Conservation (phyloP, 2,113 vertebrate species). For the Crotalus horridus region DNA sequence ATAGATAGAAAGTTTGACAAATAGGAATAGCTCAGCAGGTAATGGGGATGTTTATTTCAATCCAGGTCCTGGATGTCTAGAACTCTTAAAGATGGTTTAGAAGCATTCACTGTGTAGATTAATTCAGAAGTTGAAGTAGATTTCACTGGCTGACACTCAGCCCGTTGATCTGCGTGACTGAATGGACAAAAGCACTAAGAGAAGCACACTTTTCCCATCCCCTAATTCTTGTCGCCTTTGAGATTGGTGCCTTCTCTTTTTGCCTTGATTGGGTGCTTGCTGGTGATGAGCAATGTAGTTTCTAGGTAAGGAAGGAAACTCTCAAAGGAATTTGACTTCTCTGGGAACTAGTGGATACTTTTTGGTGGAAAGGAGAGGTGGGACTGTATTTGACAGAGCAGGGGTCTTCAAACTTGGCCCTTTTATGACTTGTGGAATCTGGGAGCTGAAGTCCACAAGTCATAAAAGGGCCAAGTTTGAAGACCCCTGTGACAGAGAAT, state of each 20-base stretch:
- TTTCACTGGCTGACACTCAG: conserved; percentile 17
- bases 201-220: conserved; percentile 12
- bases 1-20: conserved; percentile 11
- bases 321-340: background rate
- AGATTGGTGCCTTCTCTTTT: conserved; percentile 7
- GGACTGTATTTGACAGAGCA: background rate
- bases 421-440: too few relatives aligned
- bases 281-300: conserved; percentile 3
- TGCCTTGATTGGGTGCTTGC: conserved; percentile 12
- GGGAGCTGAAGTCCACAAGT: too few relatives aligned
- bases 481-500: background rate
- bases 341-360: background rate
- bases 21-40: background rate
- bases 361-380: background rate
- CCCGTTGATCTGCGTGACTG: conserved; percentile 10
- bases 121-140: conserved; percentile 16
- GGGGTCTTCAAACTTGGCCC: too few relatives aligned
- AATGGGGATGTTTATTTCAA: conserved; percentile 16
- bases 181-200: background rate
- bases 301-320: background rate
- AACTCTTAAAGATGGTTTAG: background rate
- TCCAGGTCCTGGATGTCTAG: background rate
- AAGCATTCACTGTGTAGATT: background rate
- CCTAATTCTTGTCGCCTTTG: background rate
- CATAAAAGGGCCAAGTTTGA: too few relatives aligned